phyloP scores from a whole-genome alignment of 2,797 vertebrate species.

The Amblyopsis hoosieri region DNA sequence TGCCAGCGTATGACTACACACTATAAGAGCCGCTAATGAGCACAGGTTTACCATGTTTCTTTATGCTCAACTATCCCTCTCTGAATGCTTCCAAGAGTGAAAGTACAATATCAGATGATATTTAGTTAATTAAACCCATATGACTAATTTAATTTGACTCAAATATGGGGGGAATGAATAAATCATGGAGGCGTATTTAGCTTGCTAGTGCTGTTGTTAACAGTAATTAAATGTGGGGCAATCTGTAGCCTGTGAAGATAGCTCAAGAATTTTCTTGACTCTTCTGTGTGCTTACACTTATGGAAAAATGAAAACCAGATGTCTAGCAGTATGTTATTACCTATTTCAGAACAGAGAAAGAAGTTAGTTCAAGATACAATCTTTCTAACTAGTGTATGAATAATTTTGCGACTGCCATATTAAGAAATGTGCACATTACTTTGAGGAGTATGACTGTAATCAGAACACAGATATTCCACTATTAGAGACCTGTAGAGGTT shows the following conservation, averaged over 20 bases:
- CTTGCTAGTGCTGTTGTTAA: slow-evolving; percentile 59
- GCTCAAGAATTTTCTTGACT: slow-evolving; percentile 33
- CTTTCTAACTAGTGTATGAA: slow-evolving; percentile 69
- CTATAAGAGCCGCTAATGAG: slow-evolving; percentile 56
- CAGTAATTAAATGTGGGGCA: slow-evolving; percentile 70
- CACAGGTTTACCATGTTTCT: slow-evolving; percentile 47
- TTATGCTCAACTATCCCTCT: slow-evolving; percentile 58
- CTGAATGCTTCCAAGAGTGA: slow-evolving; percentile 66
- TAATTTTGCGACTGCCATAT: slow-evolving; percentile 79
- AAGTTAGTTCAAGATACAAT: slow-evolving; percentile 50
- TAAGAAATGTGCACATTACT: slow-evolving; percentile 76
- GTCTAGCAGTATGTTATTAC: slow-evolving; percentile 49
- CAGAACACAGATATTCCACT: slow-evolving; percentile 80
- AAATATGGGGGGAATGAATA: slow-evolving; percentile 62
- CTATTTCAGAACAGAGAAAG: slow-evolving; percentile 47
- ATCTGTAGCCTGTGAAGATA: slow-evolving; percentile 55
- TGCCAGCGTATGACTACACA: slow-evolving; percentile 45
- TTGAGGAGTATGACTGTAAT: slow-evolving; percentile 68
- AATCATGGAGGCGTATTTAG: slow-evolving; percentile 65
- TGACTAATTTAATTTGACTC: slow-evolving; percentile 75
- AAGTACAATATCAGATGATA: slow-evolving; percentile 72
- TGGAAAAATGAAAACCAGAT: slow-evolving; percentile 40
- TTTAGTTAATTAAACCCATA: slow-evolving; percentile 77
- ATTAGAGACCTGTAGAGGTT: slow-evolving; percentile 76
- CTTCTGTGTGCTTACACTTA: slow-evolving; percentile 39